Evolutionary conservation across 2,888 invertebrate species (phyloP).

Genomic region (Ellobium chinense): DNA sequence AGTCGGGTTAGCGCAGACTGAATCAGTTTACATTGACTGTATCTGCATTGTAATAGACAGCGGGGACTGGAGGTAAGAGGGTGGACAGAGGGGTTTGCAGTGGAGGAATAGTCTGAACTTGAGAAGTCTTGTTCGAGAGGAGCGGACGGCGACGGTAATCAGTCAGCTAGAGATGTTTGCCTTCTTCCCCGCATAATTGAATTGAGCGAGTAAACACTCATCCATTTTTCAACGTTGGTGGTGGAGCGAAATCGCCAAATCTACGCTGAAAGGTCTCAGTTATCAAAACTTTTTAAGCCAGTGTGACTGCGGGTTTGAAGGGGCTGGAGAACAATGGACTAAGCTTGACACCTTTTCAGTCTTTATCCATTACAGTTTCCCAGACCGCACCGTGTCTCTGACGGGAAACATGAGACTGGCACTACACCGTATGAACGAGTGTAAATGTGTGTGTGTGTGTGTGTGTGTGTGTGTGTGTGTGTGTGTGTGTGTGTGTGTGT

Average conservation of each 20-base stretch:
- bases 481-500: no score
- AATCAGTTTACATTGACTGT: not conserved
- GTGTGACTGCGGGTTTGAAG: constrained; percentile 3
- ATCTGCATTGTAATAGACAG: not conserved
- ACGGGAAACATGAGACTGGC: constrained; percentile 5
- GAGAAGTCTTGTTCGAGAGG: not conserved
- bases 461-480: no score
- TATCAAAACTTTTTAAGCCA: not conserved
- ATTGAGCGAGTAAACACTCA: constrained; percentile 43
- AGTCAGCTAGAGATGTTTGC: constrained; percentile 40
- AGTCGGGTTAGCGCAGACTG: not conserved
- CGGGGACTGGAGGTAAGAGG: not conserved
- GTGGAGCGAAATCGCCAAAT: not conserved
- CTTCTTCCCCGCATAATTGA: constrained; percentile 40
- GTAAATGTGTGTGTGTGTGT: no score
- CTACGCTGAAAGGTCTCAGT: not conserved
- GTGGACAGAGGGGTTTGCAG: not conserved
- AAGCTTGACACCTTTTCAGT: constrained; percentile 26
- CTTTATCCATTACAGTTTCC: constrained; percentile 15
- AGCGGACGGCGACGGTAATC: constrained; percentile 17
- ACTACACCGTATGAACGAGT: no score
- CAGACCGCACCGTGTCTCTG: not conserved
- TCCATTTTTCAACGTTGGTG: constrained; percentile 12
- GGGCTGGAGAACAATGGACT: not conserved
- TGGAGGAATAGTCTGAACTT: not conserved